Conservation (phyloP, 2,797 vertebrate species). For the Carduelis carduelis region DNA sequence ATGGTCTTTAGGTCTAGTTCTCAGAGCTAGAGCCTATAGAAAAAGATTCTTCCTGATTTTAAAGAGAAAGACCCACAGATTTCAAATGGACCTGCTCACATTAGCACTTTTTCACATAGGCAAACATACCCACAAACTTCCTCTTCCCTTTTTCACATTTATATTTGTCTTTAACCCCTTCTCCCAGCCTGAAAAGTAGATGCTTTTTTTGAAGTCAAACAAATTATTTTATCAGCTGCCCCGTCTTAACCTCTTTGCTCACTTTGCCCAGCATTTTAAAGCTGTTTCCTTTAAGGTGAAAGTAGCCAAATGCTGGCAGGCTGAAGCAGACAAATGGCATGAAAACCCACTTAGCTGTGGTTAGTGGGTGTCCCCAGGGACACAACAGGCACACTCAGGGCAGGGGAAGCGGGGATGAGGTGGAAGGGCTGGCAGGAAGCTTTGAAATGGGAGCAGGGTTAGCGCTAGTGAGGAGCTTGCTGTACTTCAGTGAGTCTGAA, state of each 20-base stretch:
- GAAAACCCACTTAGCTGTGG: neutral
- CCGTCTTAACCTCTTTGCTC: neutral
- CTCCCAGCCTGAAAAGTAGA: neutral
- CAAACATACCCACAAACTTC: neutral
- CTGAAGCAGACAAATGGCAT: neutral
- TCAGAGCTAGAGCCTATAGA: neutral
- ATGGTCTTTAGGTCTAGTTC: neutral
- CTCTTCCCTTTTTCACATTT: neutral
- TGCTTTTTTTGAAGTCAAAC: neutral
- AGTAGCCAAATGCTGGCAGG: neutral
- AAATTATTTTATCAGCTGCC: neutral
- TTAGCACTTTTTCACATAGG: neutral
- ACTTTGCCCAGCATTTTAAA: neutral
- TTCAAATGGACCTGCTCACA: neutral
- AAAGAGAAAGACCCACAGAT: neutral
- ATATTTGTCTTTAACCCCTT: neutral
- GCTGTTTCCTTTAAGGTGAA: conserved; percentile 4
- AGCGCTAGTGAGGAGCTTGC: neutral
- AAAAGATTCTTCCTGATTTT: neutral
- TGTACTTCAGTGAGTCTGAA: neutral
- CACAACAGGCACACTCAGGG: neutral
- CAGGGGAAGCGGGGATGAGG: neutral
- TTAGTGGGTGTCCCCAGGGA: neutral
- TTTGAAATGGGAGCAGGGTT: neutral
- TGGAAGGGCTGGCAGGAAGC: neutral